Evolutionary conservation across 2,888 invertebrate genomes (phyloP), one percentile per base, ranked within the genome.

Genomic region (Frankliniella intonsa): DNA sequence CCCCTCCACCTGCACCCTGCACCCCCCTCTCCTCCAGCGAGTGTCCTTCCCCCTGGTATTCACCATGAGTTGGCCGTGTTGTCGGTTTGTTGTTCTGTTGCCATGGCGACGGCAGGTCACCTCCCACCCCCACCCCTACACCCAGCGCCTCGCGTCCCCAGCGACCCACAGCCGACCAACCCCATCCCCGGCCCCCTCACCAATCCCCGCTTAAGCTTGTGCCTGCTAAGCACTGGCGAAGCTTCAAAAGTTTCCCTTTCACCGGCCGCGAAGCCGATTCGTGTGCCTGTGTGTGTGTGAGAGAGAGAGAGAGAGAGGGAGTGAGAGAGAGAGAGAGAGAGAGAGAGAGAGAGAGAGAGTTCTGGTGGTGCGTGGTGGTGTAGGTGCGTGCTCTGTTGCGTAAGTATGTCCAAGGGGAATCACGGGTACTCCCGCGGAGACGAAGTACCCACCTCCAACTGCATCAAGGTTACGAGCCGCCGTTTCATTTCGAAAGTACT

Each of bases 231-330:
- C 38, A 38, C 38, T 38, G 38, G 69, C 69, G 69, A 76, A 76
- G 69, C 69, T 76, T 76, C 69, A 76, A 76, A 76, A 76, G 69
- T 76, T 76, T 76, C 69, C 22, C 69, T 22, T 25, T 76, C 22
- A 25, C 69, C 25, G 22, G 5, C 69, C 69, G 69, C 38, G 7
- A 55, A 55, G 55, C 14, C 14, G 55, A 17, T 55, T 17, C 14
- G 55, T 55, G 55, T 17, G 55, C 9, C 1, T 17, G 55, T 14
- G 55, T 5, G 55, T 2, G 55, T 55, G 55, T 17, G 55, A 55
- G 55, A 55, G 14, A 55, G 55, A 55, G 55, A 55, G 14, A 55
- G 55, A 55, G 55, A 55, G 55, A 55, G 55, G 7, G 55, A 55
- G 55, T 5, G 55, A 55, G 55, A 55, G 55, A 55, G 55, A 55